A percentile compares a stretch with the other conserved stretches of the same genome.
phyloP scores from a whole-genome alignment of 2,113 vertebrate genomes.

The Cyanistes caeruleus region DNA sequence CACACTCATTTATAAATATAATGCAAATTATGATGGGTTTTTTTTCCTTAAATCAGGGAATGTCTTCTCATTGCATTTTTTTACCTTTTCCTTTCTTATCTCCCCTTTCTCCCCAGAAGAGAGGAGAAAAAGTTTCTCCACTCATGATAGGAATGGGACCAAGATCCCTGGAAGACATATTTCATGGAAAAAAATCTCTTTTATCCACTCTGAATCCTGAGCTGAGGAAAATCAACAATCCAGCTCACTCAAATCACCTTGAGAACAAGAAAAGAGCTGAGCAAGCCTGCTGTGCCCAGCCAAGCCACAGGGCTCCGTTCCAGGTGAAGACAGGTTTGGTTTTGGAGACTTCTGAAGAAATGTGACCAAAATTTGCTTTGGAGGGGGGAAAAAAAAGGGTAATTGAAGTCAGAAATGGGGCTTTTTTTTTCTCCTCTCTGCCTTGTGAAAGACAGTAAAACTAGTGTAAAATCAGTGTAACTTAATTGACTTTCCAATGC shows the following conservation, averaged over 20 bases:
- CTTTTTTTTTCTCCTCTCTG: background rate
- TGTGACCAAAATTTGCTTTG: background rate
- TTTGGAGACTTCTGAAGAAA: background rate
- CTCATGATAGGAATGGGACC: background rate
- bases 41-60: background rate
- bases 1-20: background rate
- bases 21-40: accelerated
- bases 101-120: background rate
- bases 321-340: background rate
- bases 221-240: background rate
- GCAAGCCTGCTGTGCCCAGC: background rate
- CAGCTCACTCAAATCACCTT: background rate
- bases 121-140: background rate
- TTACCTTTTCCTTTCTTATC: background rate
- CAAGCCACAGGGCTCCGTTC: background rate
- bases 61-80: accelerated
- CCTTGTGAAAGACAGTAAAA: constrained; percentile 43
- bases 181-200: background rate
- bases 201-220: background rate
- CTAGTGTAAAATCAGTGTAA: constrained; percentile 63
- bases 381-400: background rate
- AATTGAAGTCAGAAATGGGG: background rate
- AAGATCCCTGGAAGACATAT: background rate
- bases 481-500: constrained; percentile 65
- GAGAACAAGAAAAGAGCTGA: background rate